These are phyloP conservation scores for Anthopleura xanthogrammica DNA, from an alignment of 92 coral and sea anemone genomes.

Conservation along the genomic window DNA sequence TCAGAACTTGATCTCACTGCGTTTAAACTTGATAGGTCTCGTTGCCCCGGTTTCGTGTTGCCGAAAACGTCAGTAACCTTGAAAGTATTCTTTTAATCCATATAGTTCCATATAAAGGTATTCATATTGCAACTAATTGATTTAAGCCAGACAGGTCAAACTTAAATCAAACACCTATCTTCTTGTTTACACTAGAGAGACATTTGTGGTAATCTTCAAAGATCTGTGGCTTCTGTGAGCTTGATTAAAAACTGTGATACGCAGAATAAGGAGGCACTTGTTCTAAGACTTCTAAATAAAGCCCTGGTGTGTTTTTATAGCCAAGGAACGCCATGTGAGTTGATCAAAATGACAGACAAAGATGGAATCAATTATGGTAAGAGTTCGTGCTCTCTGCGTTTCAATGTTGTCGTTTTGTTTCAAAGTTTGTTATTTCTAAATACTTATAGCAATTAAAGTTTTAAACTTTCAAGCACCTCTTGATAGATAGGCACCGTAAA, in stretches of 20 bases:
- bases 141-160: not conserved
- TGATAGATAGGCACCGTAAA: not conserved
- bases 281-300: slow-evolving; percentile 65
- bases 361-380: slow-evolving; percentile 11
- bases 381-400: not conserved
- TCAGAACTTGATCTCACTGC: too few relatives aligned
- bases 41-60: too few relatives aligned
- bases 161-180: not conserved
- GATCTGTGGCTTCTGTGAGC: slow-evolving; percentile 60
- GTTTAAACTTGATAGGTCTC: too few relatives aligned
- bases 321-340: slow-evolving; percentile 46
- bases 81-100: too few relatives aligned
- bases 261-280: slow-evolving; percentile 52
- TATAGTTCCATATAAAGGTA: too few relatives aligned
- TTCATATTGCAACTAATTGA: not conserved
- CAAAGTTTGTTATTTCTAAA: not conserved
- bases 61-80: too few relatives aligned
- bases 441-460: not conserved
- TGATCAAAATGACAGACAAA: slow-evolving; percentile 13
- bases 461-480: not conserved
- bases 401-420: not conserved
- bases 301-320: slow-evolving; percentile 66
- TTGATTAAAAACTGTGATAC: slow-evolving; percentile 32
- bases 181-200: slow-evolving; percentile 46
- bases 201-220: slow-evolving; percentile 57